phyloP scores from a whole-genome alignment of 92 coral and sea anemone genomes.

The Paramuricea clavata region DNA sequence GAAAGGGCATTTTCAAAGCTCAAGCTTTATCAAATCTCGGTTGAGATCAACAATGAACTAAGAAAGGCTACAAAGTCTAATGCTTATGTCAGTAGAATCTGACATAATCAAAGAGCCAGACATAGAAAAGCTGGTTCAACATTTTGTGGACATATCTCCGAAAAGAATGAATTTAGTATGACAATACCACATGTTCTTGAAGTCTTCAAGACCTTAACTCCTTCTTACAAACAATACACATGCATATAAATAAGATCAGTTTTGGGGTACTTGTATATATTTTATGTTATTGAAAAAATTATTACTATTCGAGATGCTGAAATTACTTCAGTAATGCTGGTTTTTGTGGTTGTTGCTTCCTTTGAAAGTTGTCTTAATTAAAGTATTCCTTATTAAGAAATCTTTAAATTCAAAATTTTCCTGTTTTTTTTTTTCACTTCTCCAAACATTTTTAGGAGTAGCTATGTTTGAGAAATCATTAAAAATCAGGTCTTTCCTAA shows the following conservation, averaged over 20 bases:
- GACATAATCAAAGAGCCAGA: conserved; percentile 9
- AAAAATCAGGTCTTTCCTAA: too few species aligned
- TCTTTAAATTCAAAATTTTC: not conserved
- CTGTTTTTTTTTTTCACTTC: not conserved
- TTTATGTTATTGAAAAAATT: not conserved
- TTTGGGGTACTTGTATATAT: not conserved
- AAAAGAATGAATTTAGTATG: conserved; percentile 23
- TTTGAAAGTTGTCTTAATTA: not conserved
- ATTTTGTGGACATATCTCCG: conserved; percentile 30
- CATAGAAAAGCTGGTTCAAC: conserved; percentile 19
- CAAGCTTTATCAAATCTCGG: too few species aligned
- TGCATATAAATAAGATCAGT: conserved; percentile 5
- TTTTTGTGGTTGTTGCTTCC: too few species aligned
- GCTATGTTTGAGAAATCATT: not conserved
- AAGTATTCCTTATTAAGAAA: not conserved
- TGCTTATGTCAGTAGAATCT: conserved; percentile 1
- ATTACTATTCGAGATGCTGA: too few species aligned
- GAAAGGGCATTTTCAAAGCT: too few species aligned
- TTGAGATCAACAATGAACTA: conserved; percentile 24
- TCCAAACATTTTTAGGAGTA: too few species aligned
- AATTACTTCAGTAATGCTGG: too few species aligned
- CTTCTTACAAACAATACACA: conserved; percentile 1
- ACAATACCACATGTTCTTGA: not conserved
- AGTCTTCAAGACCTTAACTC: not conserved
- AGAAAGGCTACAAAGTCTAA: conserved; percentile 28